Evolutionary conservation across 2,797 vertebrate species (phyloP).

Genomic region (Nyctibius grandis): DNA sequence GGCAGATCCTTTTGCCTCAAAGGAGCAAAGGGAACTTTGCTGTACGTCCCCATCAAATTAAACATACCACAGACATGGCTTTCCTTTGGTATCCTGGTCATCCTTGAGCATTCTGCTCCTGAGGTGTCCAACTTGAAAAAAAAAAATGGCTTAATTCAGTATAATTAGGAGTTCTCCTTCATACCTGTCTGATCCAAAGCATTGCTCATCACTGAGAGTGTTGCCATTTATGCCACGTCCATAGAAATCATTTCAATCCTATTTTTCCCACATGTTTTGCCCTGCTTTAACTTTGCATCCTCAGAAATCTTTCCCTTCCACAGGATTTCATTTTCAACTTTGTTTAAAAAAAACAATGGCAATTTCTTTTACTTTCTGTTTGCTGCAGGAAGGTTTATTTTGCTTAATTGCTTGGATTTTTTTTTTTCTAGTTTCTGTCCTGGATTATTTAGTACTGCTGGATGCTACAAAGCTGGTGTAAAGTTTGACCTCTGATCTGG

Average conservation of each 20-base stretch:
- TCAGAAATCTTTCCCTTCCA: background rate
- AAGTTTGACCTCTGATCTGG: background rate
- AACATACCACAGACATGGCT: rapidly evolving
- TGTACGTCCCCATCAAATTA: rapidly evolving
- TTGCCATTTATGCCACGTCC: background rate
- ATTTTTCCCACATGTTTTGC: rapidly evolving
- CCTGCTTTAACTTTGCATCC: background rate
- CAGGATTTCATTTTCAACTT: background rate
- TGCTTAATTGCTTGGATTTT: background rate
- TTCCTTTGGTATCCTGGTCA: background rate
- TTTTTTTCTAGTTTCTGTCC: background rate
- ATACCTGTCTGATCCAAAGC: background rate
- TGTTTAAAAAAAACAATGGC: background rate
- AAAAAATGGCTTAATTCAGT: background rate
- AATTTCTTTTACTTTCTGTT: background rate
- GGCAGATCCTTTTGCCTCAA: background rate
- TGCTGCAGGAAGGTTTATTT: background rate
- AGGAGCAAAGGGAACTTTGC: background rate
- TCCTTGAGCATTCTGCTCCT: background rate
- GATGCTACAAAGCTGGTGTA: background rate
- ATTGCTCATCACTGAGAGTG: background rate
- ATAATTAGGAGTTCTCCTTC: background rate
- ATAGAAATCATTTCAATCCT: rapidly evolving
- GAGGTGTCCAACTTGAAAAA: background rate
- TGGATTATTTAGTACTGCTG: background rate